Base-by-base conservation (phyloP, 2,797 vertebrate species). In the Eutrigla gurnardus region DNA sequence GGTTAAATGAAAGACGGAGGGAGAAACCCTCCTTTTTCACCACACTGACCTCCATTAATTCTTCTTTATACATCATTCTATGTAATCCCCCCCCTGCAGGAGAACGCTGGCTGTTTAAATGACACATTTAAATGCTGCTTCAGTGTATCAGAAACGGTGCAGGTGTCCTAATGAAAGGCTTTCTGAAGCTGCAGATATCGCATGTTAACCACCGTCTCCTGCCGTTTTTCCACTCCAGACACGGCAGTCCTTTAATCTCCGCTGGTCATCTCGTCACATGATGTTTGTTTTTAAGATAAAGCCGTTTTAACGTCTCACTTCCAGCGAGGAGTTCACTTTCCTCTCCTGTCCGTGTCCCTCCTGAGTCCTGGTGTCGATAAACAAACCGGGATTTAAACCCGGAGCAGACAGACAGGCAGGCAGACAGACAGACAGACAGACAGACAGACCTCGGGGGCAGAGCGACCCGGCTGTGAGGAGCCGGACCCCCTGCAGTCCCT, bases 181-280 rank as follows among this genome's bases (percentile, higher is more conserved):
- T 15, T 45, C 13, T 65, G 32, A 65, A 49, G 25, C 2, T 61
- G 45, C 45, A 46, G 2, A 45, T 63, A 50, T 54, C 50, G 61
- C 4, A 9, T 59, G 50, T 68, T 47, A 7, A 70, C 17, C 25
- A 15, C 40, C 58, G 33, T 39, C 11, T 54, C 42, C 42, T 58
- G 35, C 59, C n/a, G 52, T 65, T 66, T 66, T 71, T 49, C 43
- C 2, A 9, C 25, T 1, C 39, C 47, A 2, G n/a, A 42, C 42
- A 25, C 13, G 45, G 66, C 37, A 59, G 42, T 52, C n/a, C 70
- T 82, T 73, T 76, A 80, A 82, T 88, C 75, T 77, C 47, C 36
- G 35, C 63, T 74, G 58, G 59, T 79, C 77, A 70, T 67, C 65
- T 66, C 58, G 25, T 52, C 66, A 53, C 59, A 65, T 77, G 75